Evolutionary conservation across 2,113 vertebrate genomes (phyloP).

Genomic region (Calyptommatus sinebrachiatus): DNA sequence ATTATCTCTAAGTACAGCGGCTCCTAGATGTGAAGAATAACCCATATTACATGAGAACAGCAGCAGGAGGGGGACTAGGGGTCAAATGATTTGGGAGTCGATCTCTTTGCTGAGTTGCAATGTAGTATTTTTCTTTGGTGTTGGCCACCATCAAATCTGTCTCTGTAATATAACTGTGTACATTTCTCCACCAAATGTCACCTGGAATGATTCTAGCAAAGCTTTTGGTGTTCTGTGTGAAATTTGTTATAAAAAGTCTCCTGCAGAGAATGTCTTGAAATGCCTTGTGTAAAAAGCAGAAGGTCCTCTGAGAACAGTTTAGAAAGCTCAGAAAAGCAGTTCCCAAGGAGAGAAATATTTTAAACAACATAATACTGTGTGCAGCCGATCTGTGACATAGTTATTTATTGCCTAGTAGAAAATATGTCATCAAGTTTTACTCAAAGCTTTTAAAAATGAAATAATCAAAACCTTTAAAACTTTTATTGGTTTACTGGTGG

Average conservation of each 20-base stretch:
- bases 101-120: slow-evolving; percentile 27
- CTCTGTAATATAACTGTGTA: slow-evolving; percentile 13
- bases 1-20: background rate
- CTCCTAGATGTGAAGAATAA: background rate
- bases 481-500: slow-evolving; percentile 4
- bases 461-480: slow-evolving; percentile 7
- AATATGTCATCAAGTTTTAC: slow-evolving; percentile 43
- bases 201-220: slow-evolving; percentile 31
- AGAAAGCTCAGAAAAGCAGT: slow-evolving; percentile 41
- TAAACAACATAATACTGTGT: slow-evolving; percentile 46
- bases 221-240: slow-evolving; percentile 40
- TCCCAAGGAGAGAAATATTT: slow-evolving; percentile 40
- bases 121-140: slow-evolving; percentile 42
- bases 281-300: slow-evolving; percentile 38
- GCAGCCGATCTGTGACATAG: slow-evolving; percentile 34
- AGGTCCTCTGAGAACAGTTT: slow-evolving; percentile 50
- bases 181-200: slow-evolving; percentile 15
- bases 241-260: slow-evolving; percentile 47
- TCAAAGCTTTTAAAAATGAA: slow-evolving; percentile 6
- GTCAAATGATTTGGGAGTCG: background rate
- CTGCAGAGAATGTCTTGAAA: slow-evolving; percentile 46
- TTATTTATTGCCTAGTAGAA: slow-evolving; percentile 45
- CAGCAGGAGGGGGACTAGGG: slow-evolving; percentile 16
- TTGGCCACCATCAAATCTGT: slow-evolving; percentile 28
- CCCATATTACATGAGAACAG: slow-evolving; percentile 13